Evolutionary conservation across 2,888 invertebrate genomes (phyloP), one percentile per base, ranked within the genome.

Genomic region (Acleris holmiana): DNA sequence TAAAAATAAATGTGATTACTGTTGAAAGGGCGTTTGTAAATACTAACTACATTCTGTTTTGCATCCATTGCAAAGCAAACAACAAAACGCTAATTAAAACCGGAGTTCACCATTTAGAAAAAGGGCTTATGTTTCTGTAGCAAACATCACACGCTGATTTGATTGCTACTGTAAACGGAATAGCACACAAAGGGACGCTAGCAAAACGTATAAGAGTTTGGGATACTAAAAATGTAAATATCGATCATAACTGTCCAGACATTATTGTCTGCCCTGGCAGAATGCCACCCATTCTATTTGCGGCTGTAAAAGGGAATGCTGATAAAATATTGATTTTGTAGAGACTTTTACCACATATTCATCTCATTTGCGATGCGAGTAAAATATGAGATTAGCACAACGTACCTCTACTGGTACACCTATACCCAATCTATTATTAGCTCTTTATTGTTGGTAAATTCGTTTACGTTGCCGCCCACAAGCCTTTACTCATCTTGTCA

Each of bases 141-240:
- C 35, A 40, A 53, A 29, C 17, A 15, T 40, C 56, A n/a, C 55
- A 19, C 18, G 25, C 25, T 21, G 41, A 58, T 66, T 35, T 35
- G 35, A 35, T 35, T 58, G 54, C 47, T 60, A 48, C 49, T 47
- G 23, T 63, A 63, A 61, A 47, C 65, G 41, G 61, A 66, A 70
- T 60, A 69, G 35, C 67, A 69, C 66, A 72, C 71, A 71, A 72
- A 66, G 61, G 59, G 67, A 71, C 70, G 71, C 73, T 72, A 79
- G 79, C 77, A 76, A 78, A 80, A 74, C 66, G 51, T 73, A 74
- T 75, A 74, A 69, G 73, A 71, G 76, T 72, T 71, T 72, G 71
- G 75, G 76, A 79, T 78, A 82, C 86, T 86, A 84, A 82, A 87
- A 83, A 88, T 86, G 83, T 77, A 82, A 86, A 88, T 85, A 85